A percentile compares a stretch with the other conserved stretches of the same genome.
phyloP scores from a whole-genome alignment of 35 echinoderm and acorn worm genomes.

The Stichopus chloronotus region DNA sequence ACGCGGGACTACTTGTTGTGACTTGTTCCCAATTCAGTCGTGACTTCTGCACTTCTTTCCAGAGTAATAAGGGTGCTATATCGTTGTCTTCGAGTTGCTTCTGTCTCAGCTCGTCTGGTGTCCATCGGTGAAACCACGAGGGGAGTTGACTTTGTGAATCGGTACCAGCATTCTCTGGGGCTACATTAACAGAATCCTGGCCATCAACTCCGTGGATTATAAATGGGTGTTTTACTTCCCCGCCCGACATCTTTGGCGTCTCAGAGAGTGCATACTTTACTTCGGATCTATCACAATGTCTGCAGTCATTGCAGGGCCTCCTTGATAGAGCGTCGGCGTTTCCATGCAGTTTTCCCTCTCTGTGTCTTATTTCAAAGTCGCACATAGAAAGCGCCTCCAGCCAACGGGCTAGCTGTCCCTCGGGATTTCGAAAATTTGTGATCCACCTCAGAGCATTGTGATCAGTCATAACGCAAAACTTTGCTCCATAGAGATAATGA shows the following conservation, averaged over 20 bases:
- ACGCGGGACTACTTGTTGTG: not conserved
- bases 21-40: conserved; percentile 7
- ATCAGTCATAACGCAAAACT: conserved; percentile 54
- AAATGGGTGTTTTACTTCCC: not conserved
- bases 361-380: conserved; percentile 61
- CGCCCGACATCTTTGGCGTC: not conserved
- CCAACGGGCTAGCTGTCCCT: too few species aligned
- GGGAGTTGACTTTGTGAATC: not conserved
- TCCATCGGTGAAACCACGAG: not conserved
- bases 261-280: not conserved
- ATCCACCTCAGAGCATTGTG: conserved; percentile 66
- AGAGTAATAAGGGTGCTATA: conserved; percentile 9
- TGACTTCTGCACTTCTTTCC: conserved; percentile 8
- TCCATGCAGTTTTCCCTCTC: conserved; percentile 55
- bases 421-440: conserved; percentile 55
- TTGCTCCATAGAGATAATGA: conserved; percentile 66
- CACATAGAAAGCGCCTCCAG: conserved; percentile 43
- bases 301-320: conserved; percentile 1
- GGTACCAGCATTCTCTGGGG: not conserved
- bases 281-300: not conserved
- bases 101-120: not conserved
- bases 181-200: not conserved
- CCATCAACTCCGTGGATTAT: not conserved
- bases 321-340: too few species aligned
- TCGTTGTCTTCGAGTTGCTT: not conserved